A percentile compares a stretch with the other conserved stretches of the same genome.
phyloP scores from a whole-genome alignment of 2,888 invertebrate species.

The Diloba caeruleocephala region DNA sequence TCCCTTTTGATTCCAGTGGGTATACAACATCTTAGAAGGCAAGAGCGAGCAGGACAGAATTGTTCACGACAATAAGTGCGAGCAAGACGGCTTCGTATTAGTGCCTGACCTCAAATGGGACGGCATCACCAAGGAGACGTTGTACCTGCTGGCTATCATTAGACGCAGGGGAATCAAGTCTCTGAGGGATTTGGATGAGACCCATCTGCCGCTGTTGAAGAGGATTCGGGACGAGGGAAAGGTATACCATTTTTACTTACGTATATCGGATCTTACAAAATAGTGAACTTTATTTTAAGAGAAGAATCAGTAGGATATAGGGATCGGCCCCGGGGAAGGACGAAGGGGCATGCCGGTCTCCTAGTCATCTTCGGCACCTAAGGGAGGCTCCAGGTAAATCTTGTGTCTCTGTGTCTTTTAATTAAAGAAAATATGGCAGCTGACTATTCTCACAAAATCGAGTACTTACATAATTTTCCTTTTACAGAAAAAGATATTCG shows the following conservation, averaged over 20 bases:
- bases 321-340: too few relatives aligned
- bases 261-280: neutral
- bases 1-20: slow-evolving; percentile 93
- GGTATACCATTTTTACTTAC: slow-evolving; percentile 78
- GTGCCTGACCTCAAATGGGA: slow-evolving; percentile 99
- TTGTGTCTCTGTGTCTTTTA: too few relatives aligned
- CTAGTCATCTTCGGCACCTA: too few relatives aligned
- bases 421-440: too few relatives aligned
- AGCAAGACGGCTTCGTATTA: slow-evolving; percentile 95
- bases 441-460: too few relatives aligned
- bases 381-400: too few relatives aligned
- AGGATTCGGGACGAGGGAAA: slow-evolving; percentile 94
- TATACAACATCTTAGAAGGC: slow-evolving; percentile 98
- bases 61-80: slow-evolving; percentile 91
- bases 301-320: too few relatives aligned
- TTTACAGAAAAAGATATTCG: slow-evolving; percentile 92
- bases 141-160: slow-evolving; percentile 96
- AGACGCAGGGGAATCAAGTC: slow-evolving; percentile 93
- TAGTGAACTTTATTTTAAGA: too few relatives aligned
- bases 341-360: too few relatives aligned
- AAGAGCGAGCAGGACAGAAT: slow-evolving; percentile 97
- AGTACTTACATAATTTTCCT: too few relatives aligned
- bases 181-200: slow-evolving; percentile 93
- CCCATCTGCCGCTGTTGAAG: slow-evolving; percentile 94
- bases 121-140: slow-evolving; percentile 91